Conservation (phyloP, 1,140 invertebrate species). For the Ylistrum balloti region DNA sequence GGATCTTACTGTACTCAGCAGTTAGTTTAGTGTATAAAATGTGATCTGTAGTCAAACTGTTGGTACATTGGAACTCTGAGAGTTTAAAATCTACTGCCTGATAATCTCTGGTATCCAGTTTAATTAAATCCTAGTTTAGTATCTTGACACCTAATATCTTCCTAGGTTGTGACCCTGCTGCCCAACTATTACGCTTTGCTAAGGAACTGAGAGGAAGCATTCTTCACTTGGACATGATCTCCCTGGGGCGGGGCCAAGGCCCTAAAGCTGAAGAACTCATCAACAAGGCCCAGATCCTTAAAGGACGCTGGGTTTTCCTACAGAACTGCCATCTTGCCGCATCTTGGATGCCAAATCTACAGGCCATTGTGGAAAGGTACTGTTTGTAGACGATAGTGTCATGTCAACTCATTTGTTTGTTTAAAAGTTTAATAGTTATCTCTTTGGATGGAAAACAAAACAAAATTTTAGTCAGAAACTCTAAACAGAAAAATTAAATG, state of each 20-base stretch:
- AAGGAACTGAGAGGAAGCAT: constrained; percentile 80
- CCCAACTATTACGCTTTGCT: constrained; percentile 80
- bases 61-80: no score
- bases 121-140: no score
- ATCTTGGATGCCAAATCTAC: constrained; percentile 81
- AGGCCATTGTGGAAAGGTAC: constrained; percentile 80
- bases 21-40: no score
- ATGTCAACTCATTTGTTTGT: background rate
- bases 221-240: constrained; percentile 82
- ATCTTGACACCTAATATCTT: no score
- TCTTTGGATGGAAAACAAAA: no score
- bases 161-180: constrained; percentile 80
- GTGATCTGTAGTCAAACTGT: no score
- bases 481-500: no score
- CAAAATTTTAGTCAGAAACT: no score
- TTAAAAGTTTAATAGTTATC: background rate
- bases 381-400: background rate
- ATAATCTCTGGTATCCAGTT: no score
- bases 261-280: constrained; percentile 82
- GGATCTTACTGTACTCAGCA: no score
- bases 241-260: constrained; percentile 81
- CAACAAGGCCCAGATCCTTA: constrained; percentile 80
- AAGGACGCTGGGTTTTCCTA: constrained; percentile 86
- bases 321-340: constrained; percentile 82
- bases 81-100: no score